Evolutionary conservation across 2,113 vertebrate genomes (phyloP).

Genomic region (Terrapene triunguis): DNA sequence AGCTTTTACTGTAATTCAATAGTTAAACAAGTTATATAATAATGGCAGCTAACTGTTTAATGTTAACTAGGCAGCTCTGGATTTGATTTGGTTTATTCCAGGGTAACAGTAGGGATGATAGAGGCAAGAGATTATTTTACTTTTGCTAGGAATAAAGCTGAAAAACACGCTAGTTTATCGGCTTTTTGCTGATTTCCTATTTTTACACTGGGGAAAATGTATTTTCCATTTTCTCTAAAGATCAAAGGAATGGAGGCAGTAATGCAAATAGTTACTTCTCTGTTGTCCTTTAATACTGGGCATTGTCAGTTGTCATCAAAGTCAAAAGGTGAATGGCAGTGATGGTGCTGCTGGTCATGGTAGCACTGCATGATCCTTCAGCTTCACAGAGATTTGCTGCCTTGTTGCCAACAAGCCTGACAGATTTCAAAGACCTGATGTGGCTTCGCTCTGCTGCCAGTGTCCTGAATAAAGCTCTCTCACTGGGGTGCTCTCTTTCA

Average conservation of each 20-base stretch:
- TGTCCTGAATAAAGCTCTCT: conserved; percentile 31
- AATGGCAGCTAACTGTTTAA: background rate
- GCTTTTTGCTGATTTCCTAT: background rate
- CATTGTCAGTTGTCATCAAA: background rate
- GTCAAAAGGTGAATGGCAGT: background rate
- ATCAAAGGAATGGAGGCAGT: background rate
- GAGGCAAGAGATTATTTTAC: background rate
- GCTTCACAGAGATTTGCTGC: background rate
- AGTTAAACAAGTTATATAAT: background rate
- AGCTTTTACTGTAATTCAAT: background rate
- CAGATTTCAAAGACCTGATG: conserved; percentile 27
- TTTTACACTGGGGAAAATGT: background rate
- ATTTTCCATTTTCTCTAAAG: conserved; percentile 9
- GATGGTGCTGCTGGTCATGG: background rate
- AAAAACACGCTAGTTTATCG: background rate
- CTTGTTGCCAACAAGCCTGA: conserved; percentile 7
- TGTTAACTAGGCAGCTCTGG: background rate
- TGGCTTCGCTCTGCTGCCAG: conserved; percentile 6
- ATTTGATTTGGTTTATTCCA: background rate
- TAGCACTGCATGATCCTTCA: background rate
- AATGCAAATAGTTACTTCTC: background rate
- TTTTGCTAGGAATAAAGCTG: background rate
- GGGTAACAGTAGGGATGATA: background rate
- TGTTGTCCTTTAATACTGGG: background rate
- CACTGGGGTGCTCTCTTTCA: background rate